Percentiles rank a stretch among this genome's conserved stretches.
These are phyloP conservation scores for Heliconius himera DNA, from an alignment of 1,140 invertebrate species.

Conservation along the genomic window DNA sequence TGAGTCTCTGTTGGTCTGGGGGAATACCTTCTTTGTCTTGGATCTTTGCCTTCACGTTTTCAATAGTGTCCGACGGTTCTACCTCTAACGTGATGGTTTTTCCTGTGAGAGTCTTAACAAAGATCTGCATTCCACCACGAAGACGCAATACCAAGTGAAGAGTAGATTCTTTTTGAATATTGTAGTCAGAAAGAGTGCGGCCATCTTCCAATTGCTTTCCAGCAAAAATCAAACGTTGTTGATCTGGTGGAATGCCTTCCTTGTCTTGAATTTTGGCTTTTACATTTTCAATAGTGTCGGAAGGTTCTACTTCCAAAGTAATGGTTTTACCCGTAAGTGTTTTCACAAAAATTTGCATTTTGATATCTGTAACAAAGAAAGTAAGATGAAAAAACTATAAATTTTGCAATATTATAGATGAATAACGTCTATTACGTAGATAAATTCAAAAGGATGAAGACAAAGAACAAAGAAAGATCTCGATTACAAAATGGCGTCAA, in stretches of 20 bases:
- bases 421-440: constrained; percentile 6
- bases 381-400: constrained; percentile 17
- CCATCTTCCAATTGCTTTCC: neutral
- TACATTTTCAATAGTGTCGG: constrained; percentile 2
- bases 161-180: constrained; percentile 3
- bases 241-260: constrained; percentile 5
- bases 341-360: constrained; percentile 80
- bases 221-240: constrained; percentile 6
- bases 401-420: constrained; percentile 21
- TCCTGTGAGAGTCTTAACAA: neutral
- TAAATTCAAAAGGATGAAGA: constrained; percentile 24
- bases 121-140: constrained; percentile 3
- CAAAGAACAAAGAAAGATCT: constrained; percentile 57
- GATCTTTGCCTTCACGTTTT: neutral
- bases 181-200: constrained; percentile 4
- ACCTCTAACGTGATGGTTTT: neutral
- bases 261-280: constrained; percentile 4
- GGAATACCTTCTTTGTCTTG: neutral
- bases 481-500: constrained; percentile 66
- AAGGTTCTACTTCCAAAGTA: neutral
- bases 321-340: constrained; percentile 10
- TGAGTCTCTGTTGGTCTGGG: neutral
- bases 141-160: constrained; percentile 3
- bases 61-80: neutral
- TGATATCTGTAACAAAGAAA: constrained; percentile 42